phyloP scores from a whole-genome alignment of 1,140 invertebrate genomes.

The Brachionus angularis region DNA sequence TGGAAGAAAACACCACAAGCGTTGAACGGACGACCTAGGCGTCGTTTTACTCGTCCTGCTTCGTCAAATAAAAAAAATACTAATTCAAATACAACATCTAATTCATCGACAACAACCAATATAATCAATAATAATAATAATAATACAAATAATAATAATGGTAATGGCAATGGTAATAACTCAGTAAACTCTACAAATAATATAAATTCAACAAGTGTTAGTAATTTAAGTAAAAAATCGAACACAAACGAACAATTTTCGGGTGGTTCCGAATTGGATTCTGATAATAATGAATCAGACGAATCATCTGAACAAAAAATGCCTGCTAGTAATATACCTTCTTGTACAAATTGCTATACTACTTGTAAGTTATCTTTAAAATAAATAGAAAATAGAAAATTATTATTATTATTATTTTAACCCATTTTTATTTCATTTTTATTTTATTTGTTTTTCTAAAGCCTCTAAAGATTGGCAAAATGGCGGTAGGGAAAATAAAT shows the following conservation, averaged over 20 bases:
- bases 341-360: conserved; percentile 35
- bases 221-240: no score
- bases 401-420: neutral
- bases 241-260: conserved; percentile 43
- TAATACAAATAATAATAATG: neutral
- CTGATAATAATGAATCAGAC: conserved; percentile 87
- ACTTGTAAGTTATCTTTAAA: neutral
- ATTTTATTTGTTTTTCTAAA: neutral
- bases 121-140: neutral
- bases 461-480: conserved; percentile 42
- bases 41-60: conserved; percentile 70
- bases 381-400: no score
- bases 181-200: no score
- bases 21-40: conserved; percentile 75
- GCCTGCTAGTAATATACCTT: neutral
- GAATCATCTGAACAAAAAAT: conserved; percentile 37
- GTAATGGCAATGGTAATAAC: no score
- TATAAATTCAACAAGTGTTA: no score
- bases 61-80: conserved; percentile 72
- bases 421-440: neutral
- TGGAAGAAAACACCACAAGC: conserved; percentile 99
- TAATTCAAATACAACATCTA: neutral
- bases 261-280: conserved; percentile 76
- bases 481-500: conserved; percentile 44
- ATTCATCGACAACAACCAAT: neutral